These are phyloP conservation scores for Mythimna impura DNA, from an alignment of 2,888 invertebrate species.

Conservation along the genomic window DNA sequence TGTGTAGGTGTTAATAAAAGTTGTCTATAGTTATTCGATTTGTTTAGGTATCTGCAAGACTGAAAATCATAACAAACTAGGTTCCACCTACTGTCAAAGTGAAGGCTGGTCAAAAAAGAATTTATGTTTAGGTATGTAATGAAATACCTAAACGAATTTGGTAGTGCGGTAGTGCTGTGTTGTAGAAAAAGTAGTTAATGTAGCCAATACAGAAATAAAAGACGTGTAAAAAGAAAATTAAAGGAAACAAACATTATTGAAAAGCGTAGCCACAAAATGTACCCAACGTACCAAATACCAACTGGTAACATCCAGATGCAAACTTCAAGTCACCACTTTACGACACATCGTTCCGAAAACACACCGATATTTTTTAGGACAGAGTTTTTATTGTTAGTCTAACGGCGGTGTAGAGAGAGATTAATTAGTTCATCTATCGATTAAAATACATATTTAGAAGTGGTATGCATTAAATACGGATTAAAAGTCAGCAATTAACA, in stretches of 20 bases:
- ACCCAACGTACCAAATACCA: conserved; percentile 86
- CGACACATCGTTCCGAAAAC: conserved; percentile 54
- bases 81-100: conserved; percentile 9
- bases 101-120: conserved; percentile 1
- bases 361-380: conserved; percentile 63
- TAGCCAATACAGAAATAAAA: conserved; percentile 41
- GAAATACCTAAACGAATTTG: conserved; percentile 23
- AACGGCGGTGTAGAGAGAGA: conserved; percentile 49
- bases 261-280: conserved; percentile 81
- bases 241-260: conserved; percentile 12
- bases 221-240: conserved; percentile 38
- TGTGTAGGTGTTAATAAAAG: not conserved
- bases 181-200: conserved; percentile 9
- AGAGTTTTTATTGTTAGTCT: conserved; percentile 64
- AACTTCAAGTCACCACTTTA: conserved; percentile 45
- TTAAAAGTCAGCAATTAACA: conserved; percentile 78
- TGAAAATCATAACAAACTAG: conserved; percentile 1
- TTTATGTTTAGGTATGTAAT: not conserved
- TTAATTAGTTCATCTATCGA: conserved; percentile 57
- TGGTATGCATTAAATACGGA: conserved; percentile 48
- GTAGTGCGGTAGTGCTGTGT: too few relatives aligned
- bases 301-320: conserved; percentile 71
- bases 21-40: conserved; percentile 6
- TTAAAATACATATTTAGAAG: conserved; percentile 29
- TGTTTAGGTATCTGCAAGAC: conserved; percentile 34